A percentile compares a stretch with the other conserved stretches of the same genome.
phyloP scores from a whole-genome alignment of 2,113 vertebrate species.

The Prinia subflava region DNA sequence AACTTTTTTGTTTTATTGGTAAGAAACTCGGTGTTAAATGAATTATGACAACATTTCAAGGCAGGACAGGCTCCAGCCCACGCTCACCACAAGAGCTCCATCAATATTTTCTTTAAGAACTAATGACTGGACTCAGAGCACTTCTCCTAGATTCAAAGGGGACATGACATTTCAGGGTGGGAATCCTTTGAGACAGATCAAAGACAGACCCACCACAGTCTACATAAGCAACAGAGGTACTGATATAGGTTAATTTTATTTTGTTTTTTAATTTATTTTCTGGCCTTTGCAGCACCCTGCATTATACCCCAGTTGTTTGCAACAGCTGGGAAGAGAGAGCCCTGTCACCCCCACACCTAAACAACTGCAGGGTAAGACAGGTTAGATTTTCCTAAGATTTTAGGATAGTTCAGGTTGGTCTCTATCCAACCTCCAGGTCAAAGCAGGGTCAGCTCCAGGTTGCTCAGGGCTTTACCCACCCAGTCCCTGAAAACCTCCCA shows the following conservation, averaged over 20 bases:
- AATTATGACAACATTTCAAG: not conserved
- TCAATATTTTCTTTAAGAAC: not conserved
- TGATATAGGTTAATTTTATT: not conserved
- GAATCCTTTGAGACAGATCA: not conserved
- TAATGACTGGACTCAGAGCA: not conserved
- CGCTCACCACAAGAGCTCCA: accelerated
- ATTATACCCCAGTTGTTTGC: not conserved
- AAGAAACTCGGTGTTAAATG: not conserved
- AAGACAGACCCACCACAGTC: not conserved
- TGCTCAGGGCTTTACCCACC: not conserved
- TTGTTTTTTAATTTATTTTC: not conserved
- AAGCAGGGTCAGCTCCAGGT: not conserved
- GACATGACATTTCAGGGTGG: not conserved
- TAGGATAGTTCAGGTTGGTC: not conserved
- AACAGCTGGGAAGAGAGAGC: not conserved
- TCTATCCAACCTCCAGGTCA: not conserved
- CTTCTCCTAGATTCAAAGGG: not conserved
- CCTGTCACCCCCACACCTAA: not conserved
- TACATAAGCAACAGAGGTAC: not conserved
- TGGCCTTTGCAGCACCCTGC: not conserved
- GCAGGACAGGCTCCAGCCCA: not conserved
- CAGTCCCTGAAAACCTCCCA: not conserved
- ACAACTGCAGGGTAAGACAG: not conserved
- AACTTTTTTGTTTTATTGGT: not conserved
- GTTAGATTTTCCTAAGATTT: not conserved